Evolutionary conservation across 2,113 vertebrate species (phyloP).

Genomic region (Pedetes capensis): DNA sequence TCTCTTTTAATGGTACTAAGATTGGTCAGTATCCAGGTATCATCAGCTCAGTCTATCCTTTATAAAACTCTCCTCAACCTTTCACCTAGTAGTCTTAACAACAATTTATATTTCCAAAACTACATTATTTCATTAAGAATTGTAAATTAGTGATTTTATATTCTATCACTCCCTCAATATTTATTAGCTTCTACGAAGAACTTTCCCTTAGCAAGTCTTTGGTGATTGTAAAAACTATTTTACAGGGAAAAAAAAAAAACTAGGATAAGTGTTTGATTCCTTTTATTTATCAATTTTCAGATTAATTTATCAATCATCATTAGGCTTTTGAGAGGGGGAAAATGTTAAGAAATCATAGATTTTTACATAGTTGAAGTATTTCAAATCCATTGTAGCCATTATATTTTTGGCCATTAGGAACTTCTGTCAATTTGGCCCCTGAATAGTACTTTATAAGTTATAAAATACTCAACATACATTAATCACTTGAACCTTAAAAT

Average conservation of each 20-base stretch:
- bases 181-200: not conserved
- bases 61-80: not conserved
- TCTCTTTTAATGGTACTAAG: not conserved
- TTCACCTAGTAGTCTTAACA: not conserved
- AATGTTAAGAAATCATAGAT: not conserved
- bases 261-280: not conserved
- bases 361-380: constrained; percentile 38
- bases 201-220: not conserved
- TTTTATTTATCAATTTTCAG: constrained; percentile 14
- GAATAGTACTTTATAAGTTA: constrained; percentile 30
- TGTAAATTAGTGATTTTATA: not conserved
- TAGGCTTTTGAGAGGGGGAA: not conserved
- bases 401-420: not conserved
- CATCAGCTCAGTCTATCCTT: not conserved
- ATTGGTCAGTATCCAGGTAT: not conserved
- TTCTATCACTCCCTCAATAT: not conserved
- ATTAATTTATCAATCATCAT: not conserved
- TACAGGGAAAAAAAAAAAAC: constrained; percentile 43
- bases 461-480: not conserved
- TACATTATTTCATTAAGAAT: not conserved
- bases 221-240: constrained; percentile 1
- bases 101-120: not conserved
- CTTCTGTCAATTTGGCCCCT: not conserved
- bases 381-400: not conserved
- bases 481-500: constrained; percentile 24